Base-by-base conservation (phyloP, 2,888 invertebrate species). In the Brachyptera risi region DNA sequence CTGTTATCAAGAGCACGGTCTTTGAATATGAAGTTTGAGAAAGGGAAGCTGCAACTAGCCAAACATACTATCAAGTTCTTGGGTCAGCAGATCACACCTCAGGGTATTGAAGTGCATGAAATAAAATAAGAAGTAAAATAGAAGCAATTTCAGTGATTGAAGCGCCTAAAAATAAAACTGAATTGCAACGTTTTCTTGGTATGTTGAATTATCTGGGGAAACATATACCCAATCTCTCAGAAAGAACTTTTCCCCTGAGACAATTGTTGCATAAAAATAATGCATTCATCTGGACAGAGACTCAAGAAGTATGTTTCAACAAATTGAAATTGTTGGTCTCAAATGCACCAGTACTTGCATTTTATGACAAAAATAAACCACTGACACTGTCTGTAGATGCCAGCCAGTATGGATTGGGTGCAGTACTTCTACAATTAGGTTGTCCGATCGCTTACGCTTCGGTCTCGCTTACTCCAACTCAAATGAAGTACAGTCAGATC, bases 1-100 rank as follows among this genome's bases (percentile, higher is more conserved):
- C 67, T 69, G 19, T 58, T 68, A 3, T 44, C 63, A 42, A 62
- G 44, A 19, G 56, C 67, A 19, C 31, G 51, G 23, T 26, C 63
- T 5, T 60, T 61, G 54, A 69, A 69, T 3, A 59, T 70, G 21
- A 69, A 68, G 40, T 54, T 71, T 7, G 69, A 68, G 23, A 62
- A 62, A 51, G 66, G 68, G 23, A 71, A 71, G 61, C 70, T 26
- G 47, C 62, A 37, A 68, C 68, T 61, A 60, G 35, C 31, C n/a
- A 23, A 13, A 24, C 15, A 21, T 5, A 15, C 31, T 4, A 51
- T 51, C 7, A 26, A 26, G 21, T 51, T 15, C 35, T 5, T 51
- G 26, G 51, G 51, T 9, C 51, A 51, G 23, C n/a, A 31, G 15
- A 15, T 51, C 5, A 31, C 63, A 65, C 35, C 61, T 66, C 27